Base-by-base conservation (phyloP, 2,888 invertebrate species). In the Lasioglossum oenotherae region DNA sequence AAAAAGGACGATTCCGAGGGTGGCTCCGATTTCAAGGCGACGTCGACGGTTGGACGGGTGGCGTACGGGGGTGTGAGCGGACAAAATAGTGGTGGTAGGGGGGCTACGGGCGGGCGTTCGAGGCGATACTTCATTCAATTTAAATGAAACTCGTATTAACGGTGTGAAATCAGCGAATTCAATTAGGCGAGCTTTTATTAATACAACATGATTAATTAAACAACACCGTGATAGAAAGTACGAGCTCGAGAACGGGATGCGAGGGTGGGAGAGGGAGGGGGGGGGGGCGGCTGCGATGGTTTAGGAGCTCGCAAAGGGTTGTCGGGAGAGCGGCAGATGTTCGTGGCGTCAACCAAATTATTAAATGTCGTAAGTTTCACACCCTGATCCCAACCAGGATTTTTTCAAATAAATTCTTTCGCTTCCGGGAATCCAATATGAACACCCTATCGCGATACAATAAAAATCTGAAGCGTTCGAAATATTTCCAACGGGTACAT, bases 181-280 rank as follows among this genome's bases (percentile, higher is more conserved):
- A 94, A 93, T 94, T 92, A 93, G 92, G 92, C 92, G 89, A 88
- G 92, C 91, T 92, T 92, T 93, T 94, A 94, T 94, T 94, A 94
- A 94, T 93, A 93, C 92, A 92, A 93, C 92, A 94, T 94, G 94
- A 94, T 94, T 94, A 94, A 94, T 94, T 94, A 94, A 93, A 92
- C 93, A 92, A 92, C 91, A 90, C 78, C 81, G 82, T 74, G 85
- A 84, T 78, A 75, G 84, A 71, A 69, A 69, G 41, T 14, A 69
- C 41, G 41, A 23, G 38, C 38, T 10, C 23, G 69, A 38, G 82
- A 78, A 78, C 49, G 76, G 64, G 80, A 44, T 71, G 53, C 74
- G 35, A 27, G 38, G 74, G 53, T 5, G 27, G 27, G 74, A 2
- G 38, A 38, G 46, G 74, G 71, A 49, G 60, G 77, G 74, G 31